These are phyloP conservation scores for Pyxicephalus adspersus DNA, from an alignment of 2,113 vertebrate species.

Conservation along the genomic window DNA sequence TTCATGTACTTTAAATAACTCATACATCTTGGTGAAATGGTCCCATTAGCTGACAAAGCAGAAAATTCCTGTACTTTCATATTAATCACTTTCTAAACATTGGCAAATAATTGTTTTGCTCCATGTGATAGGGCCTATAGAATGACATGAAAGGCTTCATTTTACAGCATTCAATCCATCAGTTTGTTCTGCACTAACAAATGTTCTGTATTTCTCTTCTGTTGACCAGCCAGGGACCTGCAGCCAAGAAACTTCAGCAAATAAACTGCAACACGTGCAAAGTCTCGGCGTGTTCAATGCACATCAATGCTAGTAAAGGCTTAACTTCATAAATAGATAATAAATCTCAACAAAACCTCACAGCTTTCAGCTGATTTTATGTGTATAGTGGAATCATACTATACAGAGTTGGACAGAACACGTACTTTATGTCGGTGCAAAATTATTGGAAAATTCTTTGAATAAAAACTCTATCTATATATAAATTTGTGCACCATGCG, in stretches of 20 bases:
- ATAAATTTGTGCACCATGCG: too few relatives aligned
- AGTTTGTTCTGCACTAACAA: neutral
- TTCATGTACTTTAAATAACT: too few relatives aligned
- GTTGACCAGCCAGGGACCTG: neutral
- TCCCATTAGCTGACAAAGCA: neutral
- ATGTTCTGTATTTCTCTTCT: neutral
- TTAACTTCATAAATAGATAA: constrained; percentile 5
- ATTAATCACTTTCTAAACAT: neutral
- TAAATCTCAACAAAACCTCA: neutral
- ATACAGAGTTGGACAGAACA: neutral
- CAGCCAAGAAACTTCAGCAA: constrained; percentile 18
- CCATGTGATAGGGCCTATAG: neutral
- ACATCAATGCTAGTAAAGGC: neutral
- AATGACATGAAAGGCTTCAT: neutral
- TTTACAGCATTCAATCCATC: neutral
- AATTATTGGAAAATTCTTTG: too few relatives aligned
- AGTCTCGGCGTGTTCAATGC: neutral
- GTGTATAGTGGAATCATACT: neutral
- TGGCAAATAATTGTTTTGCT: constrained; percentile 13
- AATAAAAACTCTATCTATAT: too few relatives aligned
- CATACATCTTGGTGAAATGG: too few relatives aligned
- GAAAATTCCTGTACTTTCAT: neutral
- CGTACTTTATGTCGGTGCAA: too few relatives aligned
- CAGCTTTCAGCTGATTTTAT: neutral
- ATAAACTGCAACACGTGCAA: constrained; percentile 9